These are phyloP conservation scores for Babylonia areolata DNA, from an alignment of 1,140 invertebrate species.

Conservation along the genomic window DNA sequence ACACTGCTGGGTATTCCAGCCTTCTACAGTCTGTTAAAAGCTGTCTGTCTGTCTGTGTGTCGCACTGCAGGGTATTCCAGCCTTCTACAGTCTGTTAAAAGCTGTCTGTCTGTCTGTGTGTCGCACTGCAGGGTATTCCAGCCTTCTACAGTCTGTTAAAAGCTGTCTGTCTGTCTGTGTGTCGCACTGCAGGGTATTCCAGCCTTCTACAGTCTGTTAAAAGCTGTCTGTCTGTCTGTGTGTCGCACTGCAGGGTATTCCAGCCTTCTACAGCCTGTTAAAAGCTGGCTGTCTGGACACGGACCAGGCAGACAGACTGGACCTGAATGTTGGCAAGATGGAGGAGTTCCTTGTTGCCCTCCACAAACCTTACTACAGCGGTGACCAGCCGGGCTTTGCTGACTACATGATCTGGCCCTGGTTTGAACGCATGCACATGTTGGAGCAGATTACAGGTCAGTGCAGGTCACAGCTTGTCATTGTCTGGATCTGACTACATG, in stretches of 20 bases:
- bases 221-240: background rate
- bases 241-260: constrained; percentile 41
- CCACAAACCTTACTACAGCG: constrained; percentile 50
- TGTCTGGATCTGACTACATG: too few relatives aligned
- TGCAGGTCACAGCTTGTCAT: background rate
- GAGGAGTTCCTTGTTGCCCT: constrained; percentile 39
- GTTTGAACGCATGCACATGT: constrained; percentile 58
- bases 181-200: background rate
- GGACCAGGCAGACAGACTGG: constrained; percentile 35
- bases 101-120: too few relatives aligned
- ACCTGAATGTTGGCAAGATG: constrained; percentile 38
- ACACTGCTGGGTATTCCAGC: too few relatives aligned
- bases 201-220: too few relatives aligned
- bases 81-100: too few relatives aligned
- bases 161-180: too few relatives aligned
- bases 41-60: too few relatives aligned
- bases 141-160: too few relatives aligned
- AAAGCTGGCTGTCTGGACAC: constrained; percentile 37
- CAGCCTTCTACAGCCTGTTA: constrained; percentile 49
- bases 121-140: too few relatives aligned
- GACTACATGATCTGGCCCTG: constrained; percentile 65
- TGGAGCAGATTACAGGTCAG: constrained; percentile 47
- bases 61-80: too few relatives aligned
- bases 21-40: background rate
- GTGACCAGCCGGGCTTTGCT: constrained; percentile 45